These are phyloP conservation scores for Platorchestia sp. DNA, from an alignment of 1,140 invertebrate species.

Conservation along the genomic window DNA sequence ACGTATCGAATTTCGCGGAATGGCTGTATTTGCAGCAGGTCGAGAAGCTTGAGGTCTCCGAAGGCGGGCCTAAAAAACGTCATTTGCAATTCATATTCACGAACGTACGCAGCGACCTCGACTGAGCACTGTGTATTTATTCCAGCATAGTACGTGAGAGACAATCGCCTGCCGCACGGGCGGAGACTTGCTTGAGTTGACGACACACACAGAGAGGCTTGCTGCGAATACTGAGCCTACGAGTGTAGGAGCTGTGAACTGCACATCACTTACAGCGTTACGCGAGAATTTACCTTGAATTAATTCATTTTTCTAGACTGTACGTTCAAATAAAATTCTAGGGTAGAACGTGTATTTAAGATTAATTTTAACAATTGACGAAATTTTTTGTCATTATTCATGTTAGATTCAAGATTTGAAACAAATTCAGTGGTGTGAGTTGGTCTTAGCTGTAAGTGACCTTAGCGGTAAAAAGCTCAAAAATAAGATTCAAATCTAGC, in stretches of 20 bases:
- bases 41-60: not conserved
- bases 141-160: not conserved
- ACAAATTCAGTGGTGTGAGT: too few relatives aligned
- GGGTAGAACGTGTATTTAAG: too few relatives aligned
- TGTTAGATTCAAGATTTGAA: too few relatives aligned
- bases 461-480: too few relatives aligned
- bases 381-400: too few relatives aligned
- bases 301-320: too few relatives aligned
- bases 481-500: too few relatives aligned
- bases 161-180: not conserved
- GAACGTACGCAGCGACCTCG: not conserved
- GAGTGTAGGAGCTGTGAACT: not conserved
- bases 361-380: too few relatives aligned
- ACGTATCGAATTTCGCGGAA: not conserved
- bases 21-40: not conserved
- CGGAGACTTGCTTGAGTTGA: not conserved
- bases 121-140: not conserved
- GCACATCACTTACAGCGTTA: not conserved
- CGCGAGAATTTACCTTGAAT: not conserved
- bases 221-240: not conserved
- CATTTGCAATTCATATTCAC: conserved; percentile 44
- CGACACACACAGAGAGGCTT: not conserved
- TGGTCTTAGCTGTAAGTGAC: too few relatives aligned
- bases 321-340: too few relatives aligned
- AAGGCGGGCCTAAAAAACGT: not conserved